These are phyloP conservation scores for Drosophila erecta DNA, from an alignment of 1,140 invertebrate genomes.

Conservation along the genomic window DNA sequence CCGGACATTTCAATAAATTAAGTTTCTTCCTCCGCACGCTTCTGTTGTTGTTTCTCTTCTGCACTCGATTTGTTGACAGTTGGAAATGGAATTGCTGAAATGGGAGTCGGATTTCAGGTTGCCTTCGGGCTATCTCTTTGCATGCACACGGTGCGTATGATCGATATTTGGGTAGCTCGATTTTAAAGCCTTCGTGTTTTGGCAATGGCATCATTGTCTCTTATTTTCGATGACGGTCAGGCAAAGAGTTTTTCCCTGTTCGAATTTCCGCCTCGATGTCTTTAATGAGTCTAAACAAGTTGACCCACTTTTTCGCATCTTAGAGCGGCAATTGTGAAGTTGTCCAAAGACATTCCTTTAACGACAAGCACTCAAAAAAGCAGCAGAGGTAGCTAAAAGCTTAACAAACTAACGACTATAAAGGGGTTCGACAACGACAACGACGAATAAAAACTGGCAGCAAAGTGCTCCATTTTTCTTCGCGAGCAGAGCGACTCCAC, in stretches of 20 bases:
- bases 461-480: conserved; percentile 50
- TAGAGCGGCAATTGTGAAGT: not conserved
- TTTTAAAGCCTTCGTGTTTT: not conserved
- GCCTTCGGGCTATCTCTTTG: not conserved
- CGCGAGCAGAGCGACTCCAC: not conserved
- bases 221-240: too few relatives aligned
- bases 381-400: conserved; percentile 2
- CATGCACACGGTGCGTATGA: conserved; percentile 14
- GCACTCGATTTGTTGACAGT: conserved; percentile 58
- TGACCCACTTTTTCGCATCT: not conserved
- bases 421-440: not conserved
- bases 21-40: not conserved
- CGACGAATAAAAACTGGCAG: conserved; percentile 25
- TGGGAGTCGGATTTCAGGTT: conserved; percentile 7
- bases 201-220: too few relatives aligned
- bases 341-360: not conserved
- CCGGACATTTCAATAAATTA: conserved; percentile 72
- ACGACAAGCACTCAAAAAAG: not conserved
- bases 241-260: too few relatives aligned
- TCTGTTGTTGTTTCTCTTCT: not conserved
- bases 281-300: not conserved
- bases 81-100: conserved; percentile 30
- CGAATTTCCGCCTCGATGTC: too few relatives aligned
- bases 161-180: conserved; percentile 7
- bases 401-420: conserved; percentile 28